phyloP scores from a whole-genome alignment of 2,797 vertebrate genomes.

The Scyliorhinus canicula region DNA sequence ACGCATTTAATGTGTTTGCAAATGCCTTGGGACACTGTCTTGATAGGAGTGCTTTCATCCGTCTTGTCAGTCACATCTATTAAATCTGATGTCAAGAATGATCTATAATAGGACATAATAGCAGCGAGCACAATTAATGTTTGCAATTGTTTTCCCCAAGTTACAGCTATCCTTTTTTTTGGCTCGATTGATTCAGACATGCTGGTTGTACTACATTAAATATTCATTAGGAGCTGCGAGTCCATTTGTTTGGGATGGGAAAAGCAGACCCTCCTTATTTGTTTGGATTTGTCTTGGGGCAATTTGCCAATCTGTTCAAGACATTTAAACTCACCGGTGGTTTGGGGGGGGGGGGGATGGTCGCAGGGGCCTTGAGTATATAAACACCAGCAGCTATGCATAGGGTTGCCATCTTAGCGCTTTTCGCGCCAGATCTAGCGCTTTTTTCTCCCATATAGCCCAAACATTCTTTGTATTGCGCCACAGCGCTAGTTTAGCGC shows the following conservation, averaged over 20 bases:
- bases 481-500: too few relatives aligned
- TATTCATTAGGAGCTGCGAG: neutral
- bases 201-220: neutral
- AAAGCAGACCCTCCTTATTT: neutral
- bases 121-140: neutral
- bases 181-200: neutral
- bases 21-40: neutral
- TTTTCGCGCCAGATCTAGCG: too few relatives aligned
- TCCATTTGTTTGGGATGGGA: neutral
- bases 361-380: neutral
- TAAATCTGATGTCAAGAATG: neutral
- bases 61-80: neutral
- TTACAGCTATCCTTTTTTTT: neutral
- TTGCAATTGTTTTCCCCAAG: neutral
- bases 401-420: too few relatives aligned
- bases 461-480: too few relatives aligned
- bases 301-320: neutral
- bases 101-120: neutral
- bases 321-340: neutral
- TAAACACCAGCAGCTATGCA: too few relatives aligned
- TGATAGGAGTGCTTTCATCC: neutral
- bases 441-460: too few relatives aligned
- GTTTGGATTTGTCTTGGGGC: slow-evolving; percentile 8
- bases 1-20: too few relatives aligned
- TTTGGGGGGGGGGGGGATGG: neutral